Percentiles rank a stretch among this genome's conserved stretches.
phyloP scores from a whole-genome alignment of 2,113 vertebrate genomes.

The Aythya baeri region DNA sequence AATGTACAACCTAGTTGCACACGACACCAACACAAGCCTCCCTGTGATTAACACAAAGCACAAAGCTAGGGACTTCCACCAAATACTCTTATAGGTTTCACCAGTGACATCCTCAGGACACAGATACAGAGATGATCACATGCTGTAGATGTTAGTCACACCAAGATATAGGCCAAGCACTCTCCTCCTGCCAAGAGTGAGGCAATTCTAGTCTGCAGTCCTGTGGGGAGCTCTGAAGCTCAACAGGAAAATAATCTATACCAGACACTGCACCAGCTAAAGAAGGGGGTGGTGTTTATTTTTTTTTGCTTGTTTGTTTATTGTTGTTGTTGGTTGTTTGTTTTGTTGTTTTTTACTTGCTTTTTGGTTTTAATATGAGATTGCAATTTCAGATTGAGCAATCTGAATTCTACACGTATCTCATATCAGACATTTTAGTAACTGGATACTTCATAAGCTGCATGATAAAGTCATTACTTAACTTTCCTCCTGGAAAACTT shows the following conservation, averaged over 20 bases:
- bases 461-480: not conserved
- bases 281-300: not conserved
- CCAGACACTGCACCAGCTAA: not conserved
- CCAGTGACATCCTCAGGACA: not conserved
- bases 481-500: not conserved
- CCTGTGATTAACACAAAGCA: accelerated
- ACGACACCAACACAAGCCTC: accelerated
- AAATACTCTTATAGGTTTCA: accelerated
- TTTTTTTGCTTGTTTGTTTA: no score
- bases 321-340: no score
- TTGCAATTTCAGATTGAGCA: not conserved
- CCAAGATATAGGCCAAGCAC: not conserved
- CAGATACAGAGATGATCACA: no score
- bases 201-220: not conserved
- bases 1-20: not conserved
- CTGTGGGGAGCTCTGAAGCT: not conserved
- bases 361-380: not conserved
- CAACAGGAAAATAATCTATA: not conserved
- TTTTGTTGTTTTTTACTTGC: no score
- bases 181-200: not conserved
- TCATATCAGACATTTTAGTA: not conserved
- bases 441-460: not conserved
- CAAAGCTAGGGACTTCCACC: accelerated
- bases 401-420: not conserved
- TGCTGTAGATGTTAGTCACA: not conserved